phyloP scores from a whole-genome alignment of 1,140 invertebrate genomes.

The Zeugodacus cucurbitae region DNA sequence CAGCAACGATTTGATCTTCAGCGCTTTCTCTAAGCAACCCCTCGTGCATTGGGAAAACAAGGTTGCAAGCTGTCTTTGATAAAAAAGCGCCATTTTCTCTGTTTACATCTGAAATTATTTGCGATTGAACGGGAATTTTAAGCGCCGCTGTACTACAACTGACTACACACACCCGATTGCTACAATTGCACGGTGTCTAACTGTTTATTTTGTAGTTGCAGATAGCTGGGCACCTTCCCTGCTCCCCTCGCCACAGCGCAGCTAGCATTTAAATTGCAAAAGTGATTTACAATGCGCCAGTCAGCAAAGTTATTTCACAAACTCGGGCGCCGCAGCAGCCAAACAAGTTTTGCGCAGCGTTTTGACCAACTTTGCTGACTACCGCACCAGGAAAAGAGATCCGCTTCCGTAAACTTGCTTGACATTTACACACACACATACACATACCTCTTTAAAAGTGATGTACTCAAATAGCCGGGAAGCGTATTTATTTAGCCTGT shows the following conservation, averaged over 20 bases:
- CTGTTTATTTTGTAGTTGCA: background rate
- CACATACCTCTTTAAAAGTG: background rate
- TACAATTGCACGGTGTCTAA: background rate
- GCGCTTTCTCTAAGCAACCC: too few species aligned
- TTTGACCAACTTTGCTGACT: background rate
- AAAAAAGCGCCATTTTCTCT: too few species aligned
- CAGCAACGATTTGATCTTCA: too few species aligned
- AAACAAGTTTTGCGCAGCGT: constrained; percentile 19
- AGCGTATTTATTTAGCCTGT: background rate
- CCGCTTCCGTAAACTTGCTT: background rate
- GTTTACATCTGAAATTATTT: too few species aligned
- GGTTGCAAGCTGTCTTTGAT: too few species aligned
- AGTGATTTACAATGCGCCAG: constrained; percentile 28
- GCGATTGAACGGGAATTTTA: too few species aligned
- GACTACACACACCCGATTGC: too few species aligned
- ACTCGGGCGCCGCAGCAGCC: background rate
- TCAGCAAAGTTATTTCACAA: constrained; percentile 18
- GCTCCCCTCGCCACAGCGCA: background rate
- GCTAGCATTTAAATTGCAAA: constrained; percentile 2
- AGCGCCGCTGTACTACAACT: too few species aligned
- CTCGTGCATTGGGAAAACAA: too few species aligned
- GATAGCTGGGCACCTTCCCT: background rate
- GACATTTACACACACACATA: background rate
- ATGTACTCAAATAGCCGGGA: background rate
- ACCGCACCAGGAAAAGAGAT: background rate